These are phyloP conservation scores for Eolophus roseicapilla DNA, from an alignment of 2,113 vertebrate genomes.

Conservation along the genomic window DNA sequence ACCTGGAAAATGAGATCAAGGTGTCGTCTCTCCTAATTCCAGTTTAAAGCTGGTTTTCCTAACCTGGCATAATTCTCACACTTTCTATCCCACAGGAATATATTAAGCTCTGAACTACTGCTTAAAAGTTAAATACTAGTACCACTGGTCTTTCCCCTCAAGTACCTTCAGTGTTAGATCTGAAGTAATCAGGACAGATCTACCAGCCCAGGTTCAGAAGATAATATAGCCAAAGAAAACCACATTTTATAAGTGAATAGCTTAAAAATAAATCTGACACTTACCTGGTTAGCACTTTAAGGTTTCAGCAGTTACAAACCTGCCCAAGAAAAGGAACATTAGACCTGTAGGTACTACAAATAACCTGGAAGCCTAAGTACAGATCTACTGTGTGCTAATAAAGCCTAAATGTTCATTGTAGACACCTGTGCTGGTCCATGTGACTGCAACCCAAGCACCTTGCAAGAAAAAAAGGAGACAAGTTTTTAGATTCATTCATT, in stretches of 20 bases:
- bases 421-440: background rate
- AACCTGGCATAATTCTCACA: background rate
- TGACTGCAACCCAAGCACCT: background rate
- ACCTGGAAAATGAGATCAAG: background rate
- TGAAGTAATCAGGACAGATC: background rate
- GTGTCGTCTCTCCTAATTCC: background rate
- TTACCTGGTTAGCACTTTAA: background rate
- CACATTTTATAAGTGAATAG: background rate
- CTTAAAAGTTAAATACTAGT: background rate
- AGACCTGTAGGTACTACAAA: background rate
- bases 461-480: background rate
- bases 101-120: background rate
- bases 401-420: background rate
- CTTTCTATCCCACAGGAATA: background rate
- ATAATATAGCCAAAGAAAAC: background rate
- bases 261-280: background rate
- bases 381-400: background rate
- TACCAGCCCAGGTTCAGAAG: background rate
- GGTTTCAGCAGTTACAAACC: background rate
- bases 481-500: background rate
- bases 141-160: background rate
- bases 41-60: background rate
- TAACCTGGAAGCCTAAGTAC: background rate
- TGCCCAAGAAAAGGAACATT: background rate
- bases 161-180: background rate